These are phyloP conservation scores for Liolophura sinensis DNA, from an alignment of 1,140 invertebrate genomes.

Conservation along the genomic window DNA sequence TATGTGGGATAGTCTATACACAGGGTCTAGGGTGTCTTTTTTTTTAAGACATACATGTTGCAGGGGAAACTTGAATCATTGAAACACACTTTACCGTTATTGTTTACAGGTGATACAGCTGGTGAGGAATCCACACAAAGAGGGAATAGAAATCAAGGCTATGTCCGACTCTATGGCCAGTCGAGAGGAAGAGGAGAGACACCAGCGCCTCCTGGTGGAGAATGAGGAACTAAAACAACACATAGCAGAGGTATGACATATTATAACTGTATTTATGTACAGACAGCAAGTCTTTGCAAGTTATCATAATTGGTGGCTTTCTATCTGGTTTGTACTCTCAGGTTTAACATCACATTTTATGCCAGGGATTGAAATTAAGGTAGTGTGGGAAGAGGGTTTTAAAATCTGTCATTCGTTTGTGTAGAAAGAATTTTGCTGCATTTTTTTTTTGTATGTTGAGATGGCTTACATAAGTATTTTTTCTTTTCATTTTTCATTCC, in stretches of 20 bases:
- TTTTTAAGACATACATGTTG: slow-evolving; percentile 18
- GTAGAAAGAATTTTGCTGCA: no score
- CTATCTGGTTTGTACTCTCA: no score
- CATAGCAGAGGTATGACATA: slow-evolving; percentile 77
- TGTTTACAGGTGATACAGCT: slow-evolving; percentile 19
- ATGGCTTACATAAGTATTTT: no score
- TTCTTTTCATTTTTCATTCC: no score
- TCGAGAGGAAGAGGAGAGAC: slow-evolving; percentile 88
- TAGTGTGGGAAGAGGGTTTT: no score
- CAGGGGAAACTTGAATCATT: slow-evolving; percentile 33
- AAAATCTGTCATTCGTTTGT: no score
- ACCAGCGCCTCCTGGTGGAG: slow-evolving; percentile 89
- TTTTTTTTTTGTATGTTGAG: no score
- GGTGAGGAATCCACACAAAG: slow-evolving; percentile 31
- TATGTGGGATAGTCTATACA: no score
- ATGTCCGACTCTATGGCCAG: slow-evolving; percentile 77
- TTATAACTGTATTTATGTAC: neutral
- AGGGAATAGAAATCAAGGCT: slow-evolving; percentile 34
- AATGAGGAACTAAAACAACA: slow-evolving; percentile 96
- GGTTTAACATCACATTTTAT: no score
- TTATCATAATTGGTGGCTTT: no score
- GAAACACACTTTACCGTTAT: neutral
- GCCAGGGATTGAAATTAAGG: no score
- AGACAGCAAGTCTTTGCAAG: neutral
- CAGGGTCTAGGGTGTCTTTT: no score